Conservation (phyloP, 2,797 vertebrate genomes). For the Myotis vivesi region DNA sequence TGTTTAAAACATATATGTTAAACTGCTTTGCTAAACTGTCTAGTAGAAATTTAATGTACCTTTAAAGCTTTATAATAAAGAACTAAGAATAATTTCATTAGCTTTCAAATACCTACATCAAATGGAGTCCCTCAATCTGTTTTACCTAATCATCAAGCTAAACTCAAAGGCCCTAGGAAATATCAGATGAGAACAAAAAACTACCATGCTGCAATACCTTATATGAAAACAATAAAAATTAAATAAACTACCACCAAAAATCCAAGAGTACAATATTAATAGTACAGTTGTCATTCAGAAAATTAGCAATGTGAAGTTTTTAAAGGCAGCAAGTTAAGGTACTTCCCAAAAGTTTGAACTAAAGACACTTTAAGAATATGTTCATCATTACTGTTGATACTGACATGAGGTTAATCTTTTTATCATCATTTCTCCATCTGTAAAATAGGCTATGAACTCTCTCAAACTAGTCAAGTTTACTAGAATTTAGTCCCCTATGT, state of each 20-base stretch:
- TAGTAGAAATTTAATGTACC: constrained; percentile 43
- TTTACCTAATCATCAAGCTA: constrained; percentile 51
- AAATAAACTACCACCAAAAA: constrained; percentile 38
- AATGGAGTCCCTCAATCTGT: constrained; percentile 35
- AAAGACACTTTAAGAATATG: constrained; percentile 40
- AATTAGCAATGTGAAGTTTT: constrained; percentile 48
- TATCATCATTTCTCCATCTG: constrained; percentile 42
- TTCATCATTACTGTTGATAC: constrained; percentile 28
- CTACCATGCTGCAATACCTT: constrained; percentile 42
- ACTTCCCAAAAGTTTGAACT: constrained; percentile 57
- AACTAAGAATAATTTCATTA: constrained; percentile 51
- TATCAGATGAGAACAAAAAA: constrained; percentile 10
- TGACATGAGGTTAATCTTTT: constrained; percentile 29
- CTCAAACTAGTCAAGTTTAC: constrained; percentile 58
- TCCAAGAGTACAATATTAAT: constrained; percentile 7
- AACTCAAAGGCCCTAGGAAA: constrained; percentile 42
- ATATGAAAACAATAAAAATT: constrained; percentile 44
- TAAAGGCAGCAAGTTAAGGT: constrained; percentile 48
- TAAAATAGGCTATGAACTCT: constrained; percentile 53
- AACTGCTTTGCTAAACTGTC: constrained; percentile 54
- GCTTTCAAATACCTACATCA: constrained; percentile 53
- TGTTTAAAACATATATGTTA: constrained; percentile 59
- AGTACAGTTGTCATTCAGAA: constrained; percentile 31
- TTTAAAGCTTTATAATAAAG: constrained; percentile 54
- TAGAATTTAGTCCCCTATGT: constrained; percentile 25